phyloP scores from a whole-genome alignment of 1,140 invertebrate species.

The Heliconius nattereri region DNA sequence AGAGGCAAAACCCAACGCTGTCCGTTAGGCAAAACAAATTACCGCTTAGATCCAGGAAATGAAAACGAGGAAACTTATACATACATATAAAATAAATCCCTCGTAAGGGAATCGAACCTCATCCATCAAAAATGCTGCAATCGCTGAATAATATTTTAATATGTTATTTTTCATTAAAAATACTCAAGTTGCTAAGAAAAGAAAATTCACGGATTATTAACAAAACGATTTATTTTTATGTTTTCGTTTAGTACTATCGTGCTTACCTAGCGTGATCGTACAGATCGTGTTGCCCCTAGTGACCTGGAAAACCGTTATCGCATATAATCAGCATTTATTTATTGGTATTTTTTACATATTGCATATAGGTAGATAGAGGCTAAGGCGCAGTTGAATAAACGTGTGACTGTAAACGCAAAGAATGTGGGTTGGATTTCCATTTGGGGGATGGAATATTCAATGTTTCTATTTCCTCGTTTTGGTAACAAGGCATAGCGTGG shows the following conservation, averaged over 20 bases:
- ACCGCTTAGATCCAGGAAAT: no score
- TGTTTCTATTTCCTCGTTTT: no score
- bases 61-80: no score
- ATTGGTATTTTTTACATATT: not conserved
- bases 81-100: no score
- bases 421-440: no score
- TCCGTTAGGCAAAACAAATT: no score
- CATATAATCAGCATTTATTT: conserved; percentile 5
- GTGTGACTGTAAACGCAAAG: not conserved
- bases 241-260: not conserved
- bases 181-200: not conserved
- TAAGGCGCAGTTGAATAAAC: not conserved
- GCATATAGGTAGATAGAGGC: not conserved
- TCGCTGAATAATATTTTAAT: not conserved
- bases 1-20: no score
- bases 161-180: not conserved
- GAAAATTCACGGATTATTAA: not conserved
- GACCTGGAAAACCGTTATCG: conserved; percentile 4
- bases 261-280: not conserved
- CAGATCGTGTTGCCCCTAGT: not conserved
- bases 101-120: not conserved
- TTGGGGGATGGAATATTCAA: no score
- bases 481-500: no score
- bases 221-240: not conserved
- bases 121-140: not conserved